phyloP scores from a whole-genome alignment of 2,888 invertebrate genomes.

The Theretra japonica region DNA sequence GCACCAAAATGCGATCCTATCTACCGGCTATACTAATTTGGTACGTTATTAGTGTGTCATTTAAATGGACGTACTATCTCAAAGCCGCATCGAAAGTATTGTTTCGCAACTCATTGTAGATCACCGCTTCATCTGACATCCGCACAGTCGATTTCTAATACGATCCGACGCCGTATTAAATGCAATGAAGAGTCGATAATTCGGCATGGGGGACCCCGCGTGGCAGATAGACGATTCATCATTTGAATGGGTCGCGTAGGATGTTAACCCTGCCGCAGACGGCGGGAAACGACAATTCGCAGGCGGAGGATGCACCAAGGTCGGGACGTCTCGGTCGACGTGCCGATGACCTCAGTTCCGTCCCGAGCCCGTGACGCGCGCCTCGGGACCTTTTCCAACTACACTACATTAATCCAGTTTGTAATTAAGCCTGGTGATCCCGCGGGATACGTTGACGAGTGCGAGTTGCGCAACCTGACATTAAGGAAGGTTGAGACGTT shows the following conservation, averaged over 20 bases:
- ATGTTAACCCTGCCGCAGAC: slow-evolving; percentile 65
- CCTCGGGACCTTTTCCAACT: slow-evolving; percentile 43
- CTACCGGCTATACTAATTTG: slow-evolving; percentile 15
- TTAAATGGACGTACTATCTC: slow-evolving; percentile 13
- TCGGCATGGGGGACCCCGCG: neutral
- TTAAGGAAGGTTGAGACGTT: slow-evolving; percentile 82
- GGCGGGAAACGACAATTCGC: slow-evolving; percentile 63
- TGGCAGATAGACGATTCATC: slow-evolving; percentile 43
- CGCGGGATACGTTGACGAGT: slow-evolving; percentile 52
- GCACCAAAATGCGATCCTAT: neutral
- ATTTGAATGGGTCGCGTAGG: slow-evolving; percentile 55
- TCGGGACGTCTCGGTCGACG: slow-evolving; percentile 73
- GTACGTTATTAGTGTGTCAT: slow-evolving; percentile 20
- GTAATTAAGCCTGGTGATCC: slow-evolving; percentile 64
- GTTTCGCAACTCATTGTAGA: slow-evolving; percentile 27
- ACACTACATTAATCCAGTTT: slow-evolving; percentile 51
- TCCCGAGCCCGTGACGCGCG: slow-evolving; percentile 46
- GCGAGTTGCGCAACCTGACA: slow-evolving; percentile 72
- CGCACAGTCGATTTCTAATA: slow-evolving; percentile 43
- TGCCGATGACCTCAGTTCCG: slow-evolving; percentile 63
- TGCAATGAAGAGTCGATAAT: slow-evolving; percentile 33
- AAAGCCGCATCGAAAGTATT: slow-evolving; percentile 17
- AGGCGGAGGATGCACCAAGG: slow-evolving; percentile 73
- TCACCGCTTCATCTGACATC: slow-evolving; percentile 26
- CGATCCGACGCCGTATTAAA: slow-evolving; percentile 38